These are phyloP conservation scores for Ceratosolen fusciceps DNA, from an alignment of 1,140 invertebrate species.

Conservation along the genomic window DNA sequence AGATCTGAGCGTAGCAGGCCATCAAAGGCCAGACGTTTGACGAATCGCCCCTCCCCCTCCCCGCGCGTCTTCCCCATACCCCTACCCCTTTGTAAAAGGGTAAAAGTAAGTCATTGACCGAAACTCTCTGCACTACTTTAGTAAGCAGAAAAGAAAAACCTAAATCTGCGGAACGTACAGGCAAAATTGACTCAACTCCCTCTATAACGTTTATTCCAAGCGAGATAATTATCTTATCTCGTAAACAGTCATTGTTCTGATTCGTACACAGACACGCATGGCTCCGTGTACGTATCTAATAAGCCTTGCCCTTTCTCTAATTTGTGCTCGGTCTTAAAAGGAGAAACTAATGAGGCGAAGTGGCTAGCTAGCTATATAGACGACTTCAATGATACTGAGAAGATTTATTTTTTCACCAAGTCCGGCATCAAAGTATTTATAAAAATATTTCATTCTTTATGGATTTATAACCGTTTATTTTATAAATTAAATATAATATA, in stretches of 20 bases:
- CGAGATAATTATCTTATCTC: conserved; percentile 18
- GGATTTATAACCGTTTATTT: too few relatives aligned
- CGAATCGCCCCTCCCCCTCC: background rate
- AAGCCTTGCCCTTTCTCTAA: conserved; percentile 8
- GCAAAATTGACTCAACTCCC: too few relatives aligned
- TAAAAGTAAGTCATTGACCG: background rate
- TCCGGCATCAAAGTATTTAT: background rate
- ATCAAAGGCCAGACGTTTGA: background rate
- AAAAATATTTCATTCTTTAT: background rate
- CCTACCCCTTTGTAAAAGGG: background rate
- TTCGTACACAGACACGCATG: background rate
- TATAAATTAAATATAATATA: too few relatives aligned
- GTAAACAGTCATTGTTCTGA: conserved; percentile 20
- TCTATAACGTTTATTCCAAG: too few relatives aligned
- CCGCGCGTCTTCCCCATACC: too few relatives aligned
- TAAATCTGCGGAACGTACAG: too few relatives aligned
- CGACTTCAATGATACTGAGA: background rate
- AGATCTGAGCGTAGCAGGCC: background rate
- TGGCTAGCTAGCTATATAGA: background rate
- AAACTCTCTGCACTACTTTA: background rate
- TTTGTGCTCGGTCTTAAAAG: background rate
- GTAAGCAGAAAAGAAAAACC: too few relatives aligned
- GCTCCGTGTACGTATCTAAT: background rate
- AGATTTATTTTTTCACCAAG: background rate
- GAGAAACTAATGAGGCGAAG: background rate